Base-by-base conservation (phyloP, 2,113 vertebrate genomes). In the Hemiscyllium ocellatum region DNA sequence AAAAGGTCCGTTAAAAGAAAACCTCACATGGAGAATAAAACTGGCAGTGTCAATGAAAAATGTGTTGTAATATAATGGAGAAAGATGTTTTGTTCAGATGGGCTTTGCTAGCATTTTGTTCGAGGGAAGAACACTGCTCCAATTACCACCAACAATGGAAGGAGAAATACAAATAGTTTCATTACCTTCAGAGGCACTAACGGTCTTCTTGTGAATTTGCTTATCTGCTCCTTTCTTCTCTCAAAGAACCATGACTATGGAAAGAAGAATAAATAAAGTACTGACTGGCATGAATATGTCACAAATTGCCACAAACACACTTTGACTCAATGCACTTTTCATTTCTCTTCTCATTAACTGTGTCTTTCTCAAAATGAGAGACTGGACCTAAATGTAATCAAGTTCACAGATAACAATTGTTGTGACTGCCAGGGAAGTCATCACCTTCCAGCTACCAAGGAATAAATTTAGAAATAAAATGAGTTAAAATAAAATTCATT, bases 291-390 rank as follows among this genome's bases (percentile, higher is more conserved):
- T 97, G 96, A 97, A 97, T 97, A 97, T 98, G 97, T 98, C 97
- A 97, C 98, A 98, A 97, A 98, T 98, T 97, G 98, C 97, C 97
- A 97, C 97, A 97, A 98, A 98, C 97, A 97, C 97, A 97, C 97
- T 97, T 97, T 97, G 97, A 97, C 97, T 97, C 96, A 96, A 97
- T 96, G 96, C 96, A 97, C 97, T 98, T 97, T 98, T 97, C 97
- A 97, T 98, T 98, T 98, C 97, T 98, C 97, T 98, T 97, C 97
- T 98, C 98, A 98, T 98, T 98, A 97, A 98, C 97, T 97, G 97
- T 97, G 97, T 97, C 97, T 98, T 97, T 96, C 97, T 98, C 97
- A 97, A 97, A 98, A 98, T 97, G 97, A 97, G 97, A 96, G 69
- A 97, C 97, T 96, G 96, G 96, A 97, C 97, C 97, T 97, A 97